Evolutionary conservation across 2,888 invertebrate genomes (phyloP).

Genomic region (Ferdinandea cuprea): DNA sequence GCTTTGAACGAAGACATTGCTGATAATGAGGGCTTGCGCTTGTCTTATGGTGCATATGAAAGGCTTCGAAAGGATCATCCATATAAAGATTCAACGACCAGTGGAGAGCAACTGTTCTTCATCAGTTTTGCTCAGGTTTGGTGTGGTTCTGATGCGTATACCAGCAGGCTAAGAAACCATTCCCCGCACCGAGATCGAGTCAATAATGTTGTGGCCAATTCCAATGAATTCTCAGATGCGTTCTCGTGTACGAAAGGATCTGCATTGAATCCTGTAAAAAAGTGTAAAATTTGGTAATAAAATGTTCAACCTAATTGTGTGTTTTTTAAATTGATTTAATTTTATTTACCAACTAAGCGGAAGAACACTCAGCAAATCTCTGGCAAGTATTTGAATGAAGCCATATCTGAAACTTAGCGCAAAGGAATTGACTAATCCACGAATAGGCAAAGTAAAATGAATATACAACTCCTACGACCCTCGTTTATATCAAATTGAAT

Average conservation of each 20-base stretch:
- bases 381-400: too few relatives aligned
- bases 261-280: conserved; percentile 79
- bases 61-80: conserved; percentile 21
- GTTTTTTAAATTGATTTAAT: background rate
- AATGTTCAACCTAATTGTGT: background rate
- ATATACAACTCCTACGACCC: too few relatives aligned
- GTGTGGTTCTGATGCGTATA: conserved; percentile 76
- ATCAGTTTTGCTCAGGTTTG: conserved; percentile 80
- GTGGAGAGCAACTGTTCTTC: conserved; percentile 77
- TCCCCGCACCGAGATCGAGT: conserved; percentile 78
- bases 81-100: background rate
- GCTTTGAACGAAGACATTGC: conserved; percentile 81
- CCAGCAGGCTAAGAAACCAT: conserved; percentile 65
- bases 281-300: conserved; percentile 80
- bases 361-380: too few relatives aligned
- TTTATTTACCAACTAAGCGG: background rate
- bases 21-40: conserved; percentile 79
- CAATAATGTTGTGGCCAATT: conserved; percentile 80
- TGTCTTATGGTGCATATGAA: conserved; percentile 78
- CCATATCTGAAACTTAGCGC: too few relatives aligned
- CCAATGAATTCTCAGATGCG: conserved; percentile 78
- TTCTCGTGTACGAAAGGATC: conserved; percentile 77
- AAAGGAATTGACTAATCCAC: too few relatives aligned
- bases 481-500: too few relatives aligned
- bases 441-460: too few relatives aligned